These are phyloP conservation scores for Megalops atlanticus DNA, from an alignment of 2,113 vertebrate genomes.

Conservation along the genomic window DNA sequence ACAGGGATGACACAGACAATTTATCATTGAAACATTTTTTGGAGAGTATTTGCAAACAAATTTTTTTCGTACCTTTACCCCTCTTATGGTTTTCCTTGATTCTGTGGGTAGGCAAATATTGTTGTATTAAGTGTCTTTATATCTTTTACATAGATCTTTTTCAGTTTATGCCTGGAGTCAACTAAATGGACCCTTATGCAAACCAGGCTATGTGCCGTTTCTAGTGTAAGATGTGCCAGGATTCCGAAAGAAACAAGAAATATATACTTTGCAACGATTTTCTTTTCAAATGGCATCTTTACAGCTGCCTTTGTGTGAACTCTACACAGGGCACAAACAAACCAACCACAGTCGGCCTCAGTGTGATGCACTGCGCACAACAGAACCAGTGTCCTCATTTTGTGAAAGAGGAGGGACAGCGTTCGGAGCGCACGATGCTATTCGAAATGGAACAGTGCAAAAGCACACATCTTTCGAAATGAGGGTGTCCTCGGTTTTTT, in stretches of 20 bases:
- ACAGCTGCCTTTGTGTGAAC: not conserved
- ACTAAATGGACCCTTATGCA: not conserved
- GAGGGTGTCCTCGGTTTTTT: too few relatives aligned
- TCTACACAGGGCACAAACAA: not conserved
- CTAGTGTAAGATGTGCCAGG: not conserved
- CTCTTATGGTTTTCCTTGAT: not conserved
- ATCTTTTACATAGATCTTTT: too few relatives aligned
- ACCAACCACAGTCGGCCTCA: not conserved
- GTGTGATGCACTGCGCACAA: not conserved
- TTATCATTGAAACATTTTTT: not conserved
- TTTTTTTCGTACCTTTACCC: not conserved
- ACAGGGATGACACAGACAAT: too few relatives aligned
- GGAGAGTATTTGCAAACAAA: not conserved
- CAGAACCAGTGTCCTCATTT: not conserved
- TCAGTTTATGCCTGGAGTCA: too few relatives aligned
- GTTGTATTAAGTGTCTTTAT: too few relatives aligned
- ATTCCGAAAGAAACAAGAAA: not conserved
- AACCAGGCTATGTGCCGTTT: not conserved
- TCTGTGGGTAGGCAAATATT: not conserved
- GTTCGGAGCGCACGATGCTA: not conserved
- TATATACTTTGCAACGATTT: not conserved
- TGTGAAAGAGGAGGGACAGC: not conserved
- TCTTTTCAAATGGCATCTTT: not conserved
- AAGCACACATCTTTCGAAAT: not conserved
- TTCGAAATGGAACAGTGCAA: not conserved